These are phyloP conservation scores for Ormyrus rosae DNA, from an alignment of 2,888 invertebrate species.

Conservation along the genomic window DNA sequence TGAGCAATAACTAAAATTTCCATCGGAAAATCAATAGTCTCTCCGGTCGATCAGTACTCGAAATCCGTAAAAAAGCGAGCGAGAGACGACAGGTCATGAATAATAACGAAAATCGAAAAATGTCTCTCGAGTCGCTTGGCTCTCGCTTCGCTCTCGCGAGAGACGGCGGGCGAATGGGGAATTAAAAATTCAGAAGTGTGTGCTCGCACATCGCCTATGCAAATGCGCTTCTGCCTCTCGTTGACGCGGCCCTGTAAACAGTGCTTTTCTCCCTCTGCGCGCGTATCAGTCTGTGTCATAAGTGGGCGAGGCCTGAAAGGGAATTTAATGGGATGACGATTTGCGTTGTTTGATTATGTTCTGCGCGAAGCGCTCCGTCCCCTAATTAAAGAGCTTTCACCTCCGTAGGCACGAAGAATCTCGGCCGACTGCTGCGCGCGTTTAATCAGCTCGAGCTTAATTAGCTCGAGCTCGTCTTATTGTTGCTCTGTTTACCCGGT, in stretches of 20 bases:
- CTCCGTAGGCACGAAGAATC: not conserved
- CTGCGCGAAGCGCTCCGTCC: not conserved
- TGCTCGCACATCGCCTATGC: constrained; percentile 10
- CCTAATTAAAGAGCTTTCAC: constrained; percentile 18
- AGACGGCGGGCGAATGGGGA: not conserved
- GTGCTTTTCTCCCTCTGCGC: not conserved
- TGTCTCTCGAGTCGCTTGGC: no score
- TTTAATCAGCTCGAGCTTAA: constrained; percentile 2
- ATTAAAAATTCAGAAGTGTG: constrained; percentile 24
- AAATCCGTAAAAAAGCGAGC: no score
- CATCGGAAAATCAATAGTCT: no score
- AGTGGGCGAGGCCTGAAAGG: not conserved
- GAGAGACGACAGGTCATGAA: no score
- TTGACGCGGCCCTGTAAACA: not conserved
- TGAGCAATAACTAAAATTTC: no score
- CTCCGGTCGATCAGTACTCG: no score
- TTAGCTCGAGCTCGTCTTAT: not conserved
- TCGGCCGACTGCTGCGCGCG: not conserved
- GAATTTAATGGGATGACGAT: constrained; percentile 9
- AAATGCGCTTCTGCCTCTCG: not conserved
- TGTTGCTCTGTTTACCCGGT: not conserved
- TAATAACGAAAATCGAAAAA: no score
- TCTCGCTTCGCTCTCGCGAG: no score
- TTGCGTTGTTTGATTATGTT: constrained; percentile 15
- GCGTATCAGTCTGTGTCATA: no score